Evolutionary conservation across 2,888 invertebrate genomes (phyloP).

Genomic region (Zhuqinia jingwanae): DNA sequence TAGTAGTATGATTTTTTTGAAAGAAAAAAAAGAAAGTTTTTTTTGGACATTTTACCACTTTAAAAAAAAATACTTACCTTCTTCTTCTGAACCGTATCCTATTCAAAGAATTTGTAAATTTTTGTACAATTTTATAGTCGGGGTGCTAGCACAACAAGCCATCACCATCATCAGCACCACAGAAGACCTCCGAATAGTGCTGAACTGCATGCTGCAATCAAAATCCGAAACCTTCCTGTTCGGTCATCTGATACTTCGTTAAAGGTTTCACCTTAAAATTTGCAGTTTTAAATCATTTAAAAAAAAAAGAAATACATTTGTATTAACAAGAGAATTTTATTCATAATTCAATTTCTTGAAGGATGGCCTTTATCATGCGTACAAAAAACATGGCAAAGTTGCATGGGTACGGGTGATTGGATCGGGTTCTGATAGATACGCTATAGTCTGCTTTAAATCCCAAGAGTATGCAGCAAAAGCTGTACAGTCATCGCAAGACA

Average conservation of each 20-base stretch:
- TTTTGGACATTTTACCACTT: constrained; percentile 17
- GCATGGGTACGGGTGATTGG: constrained; percentile 97
- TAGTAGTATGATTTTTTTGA: constrained; percentile 33
- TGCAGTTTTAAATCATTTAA: too few species aligned
- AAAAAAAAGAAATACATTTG: too few species aligned
- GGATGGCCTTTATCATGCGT: constrained; percentile 98
- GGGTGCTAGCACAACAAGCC: constrained; percentile 72
- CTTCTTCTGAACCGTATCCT: constrained; percentile 47
- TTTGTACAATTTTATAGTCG: constrained; percentile 73
- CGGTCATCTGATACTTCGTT: constrained; percentile 85
- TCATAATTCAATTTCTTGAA: too few species aligned
- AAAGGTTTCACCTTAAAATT: too few species aligned
- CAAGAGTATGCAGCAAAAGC: constrained; percentile 98
- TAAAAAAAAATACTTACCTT: neutral
- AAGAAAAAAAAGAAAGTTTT: neutral
- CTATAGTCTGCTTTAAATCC: constrained; percentile 97
- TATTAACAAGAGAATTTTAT: too few species aligned
- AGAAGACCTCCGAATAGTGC: constrained; percentile 74
- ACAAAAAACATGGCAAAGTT: constrained; percentile 99
- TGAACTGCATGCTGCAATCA: constrained; percentile 77
- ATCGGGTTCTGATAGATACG: constrained; percentile 94
- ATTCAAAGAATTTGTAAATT: constrained; percentile 54
- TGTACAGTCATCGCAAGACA: constrained; percentile 96
- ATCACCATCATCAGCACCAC: constrained; percentile 75
- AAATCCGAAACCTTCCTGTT: constrained; percentile 94